Base-by-base conservation (phyloP, 2,888 invertebrate species). In the Agonopterix heracliana region DNA sequence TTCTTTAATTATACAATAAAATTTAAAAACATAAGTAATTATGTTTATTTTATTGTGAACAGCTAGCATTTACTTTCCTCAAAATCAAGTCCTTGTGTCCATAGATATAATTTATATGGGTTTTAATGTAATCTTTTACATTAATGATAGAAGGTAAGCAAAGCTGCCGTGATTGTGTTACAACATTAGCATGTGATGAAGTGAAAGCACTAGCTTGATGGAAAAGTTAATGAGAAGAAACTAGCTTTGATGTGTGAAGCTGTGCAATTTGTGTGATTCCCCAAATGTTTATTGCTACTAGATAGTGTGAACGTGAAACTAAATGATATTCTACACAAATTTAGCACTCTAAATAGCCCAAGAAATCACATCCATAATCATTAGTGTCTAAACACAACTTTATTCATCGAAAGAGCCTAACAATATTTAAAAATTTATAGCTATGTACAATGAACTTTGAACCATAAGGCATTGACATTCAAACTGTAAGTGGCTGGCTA, bases 171-270 rank as follows among this genome's bases (percentile, higher is more conserved):
- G 55, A 56, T 61, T 45, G 55, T 47, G 51, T 51, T 41, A 45
- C 56, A 56, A 59, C 47, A 46, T 9, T 38, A n/a, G 38, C n/a
- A 38, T 38, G 51, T 56, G 53, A 56, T 54, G 56, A 34, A 11
- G 52, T 52, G 51, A 45, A 65, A 64, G 65, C 64, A 58, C 55
- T 57, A 61, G 64, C 60, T 57, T 50, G 53, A 50, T 52, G 57
- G 51, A 50, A 54, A 48, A 52, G 48, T 58, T 57, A 55, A 48
- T 59, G 55, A 59, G 52, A 60, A 49, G 47, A 47, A 55, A 57
- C 53, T 56, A 55, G 54, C 49, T 52, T 48, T 50, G 50, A 50
- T 46, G 51, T 56, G 57, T 56, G 41, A 64, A 64, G 68, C 65
- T 63, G 68, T 68, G 67, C 59, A 59, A 55, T 47, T 47, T 52